Conservation (phyloP, 2,113 vertebrate genomes). For the Todiramphus chloris region DNA sequence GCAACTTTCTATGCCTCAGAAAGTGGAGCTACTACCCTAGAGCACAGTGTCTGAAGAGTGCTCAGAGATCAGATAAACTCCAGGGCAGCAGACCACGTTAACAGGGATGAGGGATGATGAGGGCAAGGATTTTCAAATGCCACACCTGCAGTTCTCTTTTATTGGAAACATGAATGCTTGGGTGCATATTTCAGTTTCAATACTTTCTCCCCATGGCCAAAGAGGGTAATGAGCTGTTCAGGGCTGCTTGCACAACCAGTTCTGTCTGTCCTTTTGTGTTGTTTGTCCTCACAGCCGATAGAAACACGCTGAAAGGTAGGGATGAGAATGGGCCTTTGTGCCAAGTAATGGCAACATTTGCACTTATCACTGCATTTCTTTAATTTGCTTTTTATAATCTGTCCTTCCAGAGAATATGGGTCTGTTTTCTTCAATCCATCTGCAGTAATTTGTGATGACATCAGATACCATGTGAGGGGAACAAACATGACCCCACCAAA, state of each 20-base stretch:
- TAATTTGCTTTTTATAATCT: background rate
- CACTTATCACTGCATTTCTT: background rate
- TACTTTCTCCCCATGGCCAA: slow-evolving; percentile 24
- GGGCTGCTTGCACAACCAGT: slow-evolving; percentile 10
- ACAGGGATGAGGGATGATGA: slow-evolving; percentile 12
- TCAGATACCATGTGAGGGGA: background rate
- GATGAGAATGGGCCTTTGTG: background rate
- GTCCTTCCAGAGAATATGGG: background rate
- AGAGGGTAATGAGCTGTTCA: slow-evolving; percentile 32
- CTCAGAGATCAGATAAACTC: slow-evolving; percentile 51
- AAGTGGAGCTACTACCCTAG: slow-evolving; percentile 55
- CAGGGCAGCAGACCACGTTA: slow-evolving; percentile 40
- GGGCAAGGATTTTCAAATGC: slow-evolving; percentile 47
- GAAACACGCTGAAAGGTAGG: background rate
- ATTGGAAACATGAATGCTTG: background rate
- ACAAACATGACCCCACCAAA: background rate
- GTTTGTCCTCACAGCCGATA: slow-evolving; percentile 54
- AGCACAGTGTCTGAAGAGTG: slow-evolving; percentile 27
- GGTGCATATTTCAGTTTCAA: background rate
- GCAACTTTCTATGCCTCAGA: slow-evolving; percentile 19
- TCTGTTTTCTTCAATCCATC: background rate
- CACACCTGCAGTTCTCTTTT: slow-evolving; percentile 4
- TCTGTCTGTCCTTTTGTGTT: slow-evolving; percentile 44
- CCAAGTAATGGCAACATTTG: background rate
- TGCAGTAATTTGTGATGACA: slow-evolving; percentile 27